Base-by-base conservation (phyloP, 2,113 vertebrate genomes). In the Fukomys damarensis region DNA sequence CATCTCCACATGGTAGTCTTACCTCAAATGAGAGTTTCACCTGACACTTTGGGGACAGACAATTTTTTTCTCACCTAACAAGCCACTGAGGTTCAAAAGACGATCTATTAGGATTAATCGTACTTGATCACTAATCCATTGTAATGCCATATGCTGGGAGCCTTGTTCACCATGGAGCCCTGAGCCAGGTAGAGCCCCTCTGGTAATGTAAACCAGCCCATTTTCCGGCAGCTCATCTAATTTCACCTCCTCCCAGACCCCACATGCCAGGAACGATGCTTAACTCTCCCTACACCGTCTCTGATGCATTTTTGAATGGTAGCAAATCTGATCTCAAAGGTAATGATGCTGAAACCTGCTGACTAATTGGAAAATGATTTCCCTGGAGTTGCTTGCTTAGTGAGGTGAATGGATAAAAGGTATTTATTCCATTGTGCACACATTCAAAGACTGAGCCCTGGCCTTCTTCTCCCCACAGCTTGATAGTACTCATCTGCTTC, bases 71-170 rank as follows among this genome's bases (percentile, higher is more conserved):
- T 95, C 94, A 97, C 76, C 98, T 98, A 98, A 98, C 98, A 98
- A 98, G 98, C 88, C 94, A 94, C 96, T 95, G 96, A 98, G 95
- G 98, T 98, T 99, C 98, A 98, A 97, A 98, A 98, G 88, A 98
- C 95, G 98, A 98, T 98, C 96, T 98, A 98, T 98, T 98, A 98
- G 98, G 98, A 99, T 98, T 98, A 98, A 99, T 98, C 98, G 98
- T 84, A 95, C 98, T 98, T 98, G 98, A 98, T 98, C 97, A 97
- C 90, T 98, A 98, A 98, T 98, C 98, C 97, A 98, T 98, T 98
- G 98, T 98, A 98, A 98, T 96, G 97, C 98, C 98, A 98, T 98
- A 98, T 99, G 98, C 97, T 98, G 91, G 97, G 96, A 95, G 94
- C 46, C 66, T 97, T 98, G 98, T 98, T 98, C 98, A 98, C 97